Conservation (phyloP, 2,113 vertebrate genomes). For the Anoplopoma fimbria region DNA sequence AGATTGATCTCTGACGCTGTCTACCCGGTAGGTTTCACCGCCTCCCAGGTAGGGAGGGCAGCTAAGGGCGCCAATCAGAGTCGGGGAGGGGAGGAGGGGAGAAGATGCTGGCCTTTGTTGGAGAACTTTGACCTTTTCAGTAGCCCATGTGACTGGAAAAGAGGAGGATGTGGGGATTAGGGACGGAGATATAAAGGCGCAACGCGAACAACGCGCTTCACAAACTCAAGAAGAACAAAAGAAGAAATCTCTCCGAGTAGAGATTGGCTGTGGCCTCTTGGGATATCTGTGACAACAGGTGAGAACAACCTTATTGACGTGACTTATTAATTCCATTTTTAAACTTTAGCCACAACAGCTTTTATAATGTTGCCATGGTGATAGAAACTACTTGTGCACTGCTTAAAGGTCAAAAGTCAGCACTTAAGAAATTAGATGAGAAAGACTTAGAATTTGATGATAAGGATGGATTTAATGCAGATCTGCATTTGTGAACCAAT, state of each 20-base stretch:
- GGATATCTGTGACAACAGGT: conserved; percentile 75
- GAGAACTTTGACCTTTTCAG: conserved; percentile 45
- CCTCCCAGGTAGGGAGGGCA: conserved; percentile 4
- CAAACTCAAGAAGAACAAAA: conserved; percentile 14
- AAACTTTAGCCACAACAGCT: not conserved
- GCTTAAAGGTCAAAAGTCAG: not conserved
- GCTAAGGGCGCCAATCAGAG: not conserved
- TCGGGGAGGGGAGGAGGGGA: not conserved
- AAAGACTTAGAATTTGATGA: not conserved
- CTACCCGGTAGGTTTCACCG: not conserved
- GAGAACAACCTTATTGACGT: conserved; percentile 36
- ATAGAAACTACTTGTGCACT: not conserved
- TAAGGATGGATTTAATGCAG: not conserved
- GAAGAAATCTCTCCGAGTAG: conserved; percentile 26
- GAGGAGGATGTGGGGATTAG: conserved; percentile 72
- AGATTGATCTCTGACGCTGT: conserved; percentile 68
- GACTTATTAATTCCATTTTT: not conserved
- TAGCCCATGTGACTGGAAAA: conserved; percentile 69
- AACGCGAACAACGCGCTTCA: not conserved
- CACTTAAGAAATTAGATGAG: not conserved
- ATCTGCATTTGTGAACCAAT: not conserved
- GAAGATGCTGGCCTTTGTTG: conserved; percentile 19
- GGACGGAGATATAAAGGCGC: conserved; percentile 73
- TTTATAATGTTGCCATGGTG: not conserved
- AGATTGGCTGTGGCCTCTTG: conserved; percentile 41